A percentile compares a stretch with the other conserved stretches of the same genome.
Evolutionary conservation across 2,113 vertebrate genomes (phyloP).

Genomic region (Trematomus loennbergii): DNA sequence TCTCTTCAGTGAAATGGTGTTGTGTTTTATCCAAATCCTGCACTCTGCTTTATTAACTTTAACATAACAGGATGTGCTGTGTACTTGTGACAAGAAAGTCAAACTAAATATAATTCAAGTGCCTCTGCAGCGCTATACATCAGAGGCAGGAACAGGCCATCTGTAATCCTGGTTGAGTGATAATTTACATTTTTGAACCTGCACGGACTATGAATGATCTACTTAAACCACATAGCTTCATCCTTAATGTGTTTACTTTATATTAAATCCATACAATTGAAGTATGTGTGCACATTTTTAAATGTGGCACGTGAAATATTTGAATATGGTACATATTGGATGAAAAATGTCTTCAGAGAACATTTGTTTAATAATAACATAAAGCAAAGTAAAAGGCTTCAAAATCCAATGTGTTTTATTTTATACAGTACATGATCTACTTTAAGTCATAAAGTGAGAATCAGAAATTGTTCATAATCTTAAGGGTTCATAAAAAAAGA

Average conservation of each 20-base stretch:
- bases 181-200: conserved; percentile 18
- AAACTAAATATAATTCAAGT: conserved; percentile 49
- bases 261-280: neutral
- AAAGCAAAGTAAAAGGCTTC: neutral
- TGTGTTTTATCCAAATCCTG: conserved; percentile 34
- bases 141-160: conserved; percentile 33
- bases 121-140: conserved; percentile 16
- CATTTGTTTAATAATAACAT: no score
- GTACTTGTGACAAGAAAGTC: conserved; percentile 59
- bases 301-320: neutral
- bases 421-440: neutral
- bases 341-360: no score
- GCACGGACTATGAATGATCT: neutral
- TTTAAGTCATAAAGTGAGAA: neutral
- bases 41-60: conserved; percentile 55
- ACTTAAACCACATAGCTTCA: neutral
- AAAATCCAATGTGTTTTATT: neutral
- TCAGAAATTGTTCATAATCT: neutral
- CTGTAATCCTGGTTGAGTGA: neutral
- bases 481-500: no score
- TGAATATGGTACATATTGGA: neutral
- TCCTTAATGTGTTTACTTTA: neutral
- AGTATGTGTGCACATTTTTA: neutral
- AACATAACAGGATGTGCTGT: conserved; percentile 46
- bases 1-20: conserved; percentile 47